phyloP scores from a whole-genome alignment of 2,113 vertebrate species.

The Limnothrissa miodon region DNA sequence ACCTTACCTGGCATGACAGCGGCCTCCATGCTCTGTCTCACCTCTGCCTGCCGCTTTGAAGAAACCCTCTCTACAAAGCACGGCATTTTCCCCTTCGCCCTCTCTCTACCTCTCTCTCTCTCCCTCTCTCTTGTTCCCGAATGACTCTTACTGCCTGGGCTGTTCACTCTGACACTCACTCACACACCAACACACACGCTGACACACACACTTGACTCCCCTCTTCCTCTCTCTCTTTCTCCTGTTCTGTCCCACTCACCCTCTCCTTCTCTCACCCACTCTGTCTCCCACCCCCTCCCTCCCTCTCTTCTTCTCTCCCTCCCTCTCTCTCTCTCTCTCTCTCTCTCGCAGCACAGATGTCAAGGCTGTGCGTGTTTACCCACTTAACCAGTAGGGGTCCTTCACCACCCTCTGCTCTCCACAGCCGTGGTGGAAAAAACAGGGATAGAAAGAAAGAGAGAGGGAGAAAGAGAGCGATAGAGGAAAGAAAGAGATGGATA shows the following conservation, averaged over 20 bases:
- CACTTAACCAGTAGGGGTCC: slow-evolving; percentile 83
- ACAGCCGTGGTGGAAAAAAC: slow-evolving; percentile 63
- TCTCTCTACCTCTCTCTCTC: slow-evolving; percentile 26
- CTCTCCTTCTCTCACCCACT: slow-evolving; percentile 44
- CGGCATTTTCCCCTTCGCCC: slow-evolving; percentile 71
- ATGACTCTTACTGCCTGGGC: slow-evolving; percentile 74
- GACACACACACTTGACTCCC: slow-evolving; percentile 54
- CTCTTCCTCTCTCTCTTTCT: slow-evolving; percentile 55
- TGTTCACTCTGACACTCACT: slow-evolving; percentile 54
- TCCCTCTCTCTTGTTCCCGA: slow-evolving; percentile 51
- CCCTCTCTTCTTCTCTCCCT: slow-evolving; percentile 31
- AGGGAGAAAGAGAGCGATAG: slow-evolving; percentile 24
- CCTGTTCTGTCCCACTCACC: slow-evolving; percentile 22
- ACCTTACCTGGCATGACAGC: slow-evolving; percentile 75
- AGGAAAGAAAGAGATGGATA: slow-evolving; percentile 4
- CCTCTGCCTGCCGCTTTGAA: slow-evolving; percentile 76
- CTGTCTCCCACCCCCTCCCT: slow-evolving; percentile 29
- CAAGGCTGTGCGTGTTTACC: slow-evolving; percentile 73
- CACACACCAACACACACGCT: slow-evolving; percentile 42
- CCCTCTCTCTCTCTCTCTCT: slow-evolving; percentile 45
- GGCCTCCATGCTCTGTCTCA: slow-evolving; percentile 72
- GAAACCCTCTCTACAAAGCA: slow-evolving; percentile 79
- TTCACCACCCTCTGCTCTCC: slow-evolving; percentile 75
- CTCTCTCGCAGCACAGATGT: slow-evolving; percentile 73
- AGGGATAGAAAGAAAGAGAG: slow-evolving; percentile 59